A percentile compares a stretch with the other conserved stretches of the same genome.
Conservation (phyloP, 2,113 vertebrate genomes). For the Ictidomys tridecemlineatus region DNA sequence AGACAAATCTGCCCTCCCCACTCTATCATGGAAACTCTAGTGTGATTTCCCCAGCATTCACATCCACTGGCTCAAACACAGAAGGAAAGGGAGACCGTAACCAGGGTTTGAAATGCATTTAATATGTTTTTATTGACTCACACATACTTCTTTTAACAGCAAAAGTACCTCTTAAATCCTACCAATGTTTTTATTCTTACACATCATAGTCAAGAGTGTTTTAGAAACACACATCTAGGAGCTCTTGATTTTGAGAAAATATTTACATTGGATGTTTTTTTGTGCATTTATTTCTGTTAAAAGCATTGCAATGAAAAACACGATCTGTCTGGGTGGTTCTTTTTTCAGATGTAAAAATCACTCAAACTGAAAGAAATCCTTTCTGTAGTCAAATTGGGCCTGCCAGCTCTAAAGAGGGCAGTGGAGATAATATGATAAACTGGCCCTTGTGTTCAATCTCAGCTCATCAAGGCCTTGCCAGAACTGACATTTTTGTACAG, state of each 20-base stretch:
- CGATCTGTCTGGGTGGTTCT: constrained; percentile 15
- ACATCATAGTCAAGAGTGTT: not conserved
- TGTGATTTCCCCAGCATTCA: not conserved
- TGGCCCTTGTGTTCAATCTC: not conserved
- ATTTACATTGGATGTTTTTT: constrained; percentile 51
- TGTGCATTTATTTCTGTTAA: constrained; percentile 63
- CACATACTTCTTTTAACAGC: not conserved
- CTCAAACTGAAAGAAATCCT: constrained; percentile 6
- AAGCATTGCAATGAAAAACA: constrained; percentile 49
- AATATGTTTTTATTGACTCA: not conserved
- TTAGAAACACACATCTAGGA: not conserved
- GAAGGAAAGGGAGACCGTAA: not conserved
- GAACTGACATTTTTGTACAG: constrained; percentile 59
- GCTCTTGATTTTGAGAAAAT: constrained; percentile 50
- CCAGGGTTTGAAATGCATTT: not conserved
- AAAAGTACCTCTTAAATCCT: not conserved
- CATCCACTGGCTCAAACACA: not conserved
- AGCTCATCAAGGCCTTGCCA: constrained; percentile 48
- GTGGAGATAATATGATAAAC: constrained; percentile 65
- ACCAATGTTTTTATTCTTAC: constrained; percentile 49
- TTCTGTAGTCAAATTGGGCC: constrained; percentile 18
- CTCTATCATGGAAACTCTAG: not conserved
- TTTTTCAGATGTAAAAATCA: constrained; percentile 39
- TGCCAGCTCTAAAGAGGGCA: constrained; percentile 71
- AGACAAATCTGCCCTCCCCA: not conserved